Base-by-base conservation (phyloP, 2,888 invertebrate genomes). In the Trilocha varians region DNA sequence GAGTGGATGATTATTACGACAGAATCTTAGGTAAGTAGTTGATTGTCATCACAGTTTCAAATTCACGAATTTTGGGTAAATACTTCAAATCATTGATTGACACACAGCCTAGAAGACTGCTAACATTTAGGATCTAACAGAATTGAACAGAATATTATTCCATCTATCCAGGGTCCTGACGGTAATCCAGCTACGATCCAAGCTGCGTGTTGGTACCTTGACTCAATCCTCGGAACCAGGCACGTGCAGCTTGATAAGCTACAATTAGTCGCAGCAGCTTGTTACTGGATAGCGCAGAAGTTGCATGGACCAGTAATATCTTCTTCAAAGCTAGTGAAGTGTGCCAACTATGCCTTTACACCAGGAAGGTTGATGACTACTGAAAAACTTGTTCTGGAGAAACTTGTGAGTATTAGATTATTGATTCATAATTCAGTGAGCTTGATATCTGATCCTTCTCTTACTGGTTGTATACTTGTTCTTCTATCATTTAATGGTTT, bases 281-380 rank as follows among this genome's bases (percentile, higher is more conserved):
- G 79, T 42, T 78, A 64, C 50, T 84, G 83, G 84, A 70, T 83
- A 38, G 72, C 82, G 0, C 64, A 68, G 53, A 84, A 84, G 44
- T 44, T 72, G 2, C 59, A 73, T 11, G 79, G 77, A 0, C 59
- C 66, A 0, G 47, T 47, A 0, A n/a, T 53, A 0, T 34, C 60
- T 1, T 70, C 75, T 0, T 36, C 44, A 1, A 64, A 47, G 34
- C 57, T 82, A 2, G 70, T 74, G 3, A 68, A 49, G 38, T 65
- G 41, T 16, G 53, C 78, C 0, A 56, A 60, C 8, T 39, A 58
- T 0, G 76, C 75, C 0, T 83, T 82, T 40, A 55, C 60, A 0
- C 32, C 46, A 6, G 42, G 52, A 0, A 43, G 48, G 4, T 49
- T 83, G 13, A 8, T 68, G 38, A 40, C 39, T 2, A 68, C 72